These are phyloP conservation scores for Setipinna tenuifilis DNA, from an alignment of 2,797 vertebrate species.

Conservation along the genomic window DNA sequence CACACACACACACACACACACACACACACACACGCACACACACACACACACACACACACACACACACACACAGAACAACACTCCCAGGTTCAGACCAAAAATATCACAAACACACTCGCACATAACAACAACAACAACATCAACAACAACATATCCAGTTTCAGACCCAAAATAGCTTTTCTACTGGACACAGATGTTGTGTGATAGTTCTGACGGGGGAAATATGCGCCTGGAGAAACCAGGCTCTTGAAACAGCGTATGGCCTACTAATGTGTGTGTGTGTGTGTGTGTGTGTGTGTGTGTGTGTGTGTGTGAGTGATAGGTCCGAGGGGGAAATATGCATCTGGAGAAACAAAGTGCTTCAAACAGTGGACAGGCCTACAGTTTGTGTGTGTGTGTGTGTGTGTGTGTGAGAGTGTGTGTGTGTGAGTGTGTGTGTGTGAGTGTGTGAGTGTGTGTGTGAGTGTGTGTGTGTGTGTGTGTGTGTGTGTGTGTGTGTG, in stretches of 20 bases:
- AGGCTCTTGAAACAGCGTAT: constrained; percentile 12
- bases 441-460: no score
- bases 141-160: background rate
- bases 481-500: no score
- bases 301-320: no score
- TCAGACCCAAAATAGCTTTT: constrained; percentile 37
- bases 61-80: background rate
- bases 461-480: no score
- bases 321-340: no score
- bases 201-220: constrained; percentile 31
- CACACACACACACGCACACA: background rate
- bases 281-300: no score
- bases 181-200: constrained; percentile 45
- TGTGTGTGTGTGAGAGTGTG: no score
- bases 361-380: no score
- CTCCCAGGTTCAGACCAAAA: background rate
- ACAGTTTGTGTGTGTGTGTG: no score
- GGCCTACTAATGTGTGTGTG: background rate
- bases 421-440: no score
- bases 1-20: background rate
- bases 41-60: constrained; percentile 14
- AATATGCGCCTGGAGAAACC: constrained; percentile 16
- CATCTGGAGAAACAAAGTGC: no score
- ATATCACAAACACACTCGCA: background rate
- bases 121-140: background rate